phyloP scores from a whole-genome alignment of 2,797 vertebrate species.

The Lepus oiostolus region DNA sequence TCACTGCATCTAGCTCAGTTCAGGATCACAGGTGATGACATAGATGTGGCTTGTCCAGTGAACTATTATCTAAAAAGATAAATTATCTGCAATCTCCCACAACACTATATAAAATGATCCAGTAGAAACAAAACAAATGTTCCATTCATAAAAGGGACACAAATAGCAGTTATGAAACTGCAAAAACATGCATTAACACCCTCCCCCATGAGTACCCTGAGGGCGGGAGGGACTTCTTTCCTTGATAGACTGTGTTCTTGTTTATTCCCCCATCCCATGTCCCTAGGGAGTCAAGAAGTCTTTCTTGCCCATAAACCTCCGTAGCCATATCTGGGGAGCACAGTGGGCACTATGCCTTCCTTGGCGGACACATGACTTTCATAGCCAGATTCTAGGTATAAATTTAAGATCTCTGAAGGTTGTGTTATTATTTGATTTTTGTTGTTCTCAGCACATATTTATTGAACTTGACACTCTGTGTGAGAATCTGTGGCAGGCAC shows the following conservation, averaged over 20 bases:
- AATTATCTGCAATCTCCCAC: background rate
- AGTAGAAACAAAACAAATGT: background rate
- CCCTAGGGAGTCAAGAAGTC: background rate
- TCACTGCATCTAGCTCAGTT: background rate
- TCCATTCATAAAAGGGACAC: background rate
- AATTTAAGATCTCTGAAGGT: background rate
- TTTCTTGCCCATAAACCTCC: background rate
- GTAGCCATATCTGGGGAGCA: background rate
- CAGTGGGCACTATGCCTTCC: background rate
- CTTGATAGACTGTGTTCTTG: background rate
- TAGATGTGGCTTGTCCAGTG: background rate
- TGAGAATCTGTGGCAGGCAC: background rate
- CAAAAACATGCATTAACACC: no score
- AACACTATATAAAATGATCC: background rate
- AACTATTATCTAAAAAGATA: background rate
- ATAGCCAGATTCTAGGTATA: background rate
- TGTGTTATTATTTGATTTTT: background rate
- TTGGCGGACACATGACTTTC: background rate
- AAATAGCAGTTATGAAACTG: background rate
- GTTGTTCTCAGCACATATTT: background rate
- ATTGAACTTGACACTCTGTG: background rate
- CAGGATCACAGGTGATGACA: background rate
- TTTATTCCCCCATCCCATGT: background rate
- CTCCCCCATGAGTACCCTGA: background rate
- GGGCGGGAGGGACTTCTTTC: background rate